A percentile compares a stretch with the other conserved stretches of the same genome.
These are phyloP conservation scores for Ptilorrhoa leucosticta DNA, from an alignment of 2,113 vertebrate species.

Conservation along the genomic window DNA sequence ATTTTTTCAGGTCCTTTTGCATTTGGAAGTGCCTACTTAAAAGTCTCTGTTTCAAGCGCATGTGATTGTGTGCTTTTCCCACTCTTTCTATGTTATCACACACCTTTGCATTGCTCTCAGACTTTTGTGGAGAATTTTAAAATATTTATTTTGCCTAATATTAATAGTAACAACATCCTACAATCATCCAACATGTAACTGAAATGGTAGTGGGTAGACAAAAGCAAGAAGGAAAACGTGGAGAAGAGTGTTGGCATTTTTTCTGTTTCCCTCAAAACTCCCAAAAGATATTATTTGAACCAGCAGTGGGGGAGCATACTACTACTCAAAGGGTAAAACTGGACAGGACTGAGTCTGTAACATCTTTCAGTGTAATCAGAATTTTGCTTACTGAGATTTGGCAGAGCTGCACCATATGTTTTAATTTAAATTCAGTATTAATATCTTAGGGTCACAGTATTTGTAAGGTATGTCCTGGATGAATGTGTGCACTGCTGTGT, in stretches of 20 bases:
- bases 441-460: neutral
- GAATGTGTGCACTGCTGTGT: neutral
- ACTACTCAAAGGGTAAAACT: neutral
- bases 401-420: neutral
- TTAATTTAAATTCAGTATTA: neutral
- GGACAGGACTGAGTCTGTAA: neutral
- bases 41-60: neutral
- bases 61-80: neutral
- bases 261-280: neutral
- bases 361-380: neutral
- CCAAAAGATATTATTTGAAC: neutral
- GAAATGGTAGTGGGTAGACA: neutral
- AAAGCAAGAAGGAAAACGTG: neutral
- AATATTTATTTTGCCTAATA: neutral
- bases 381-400: neutral
- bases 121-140: neutral
- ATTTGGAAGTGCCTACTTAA: neutral
- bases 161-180: neutral
- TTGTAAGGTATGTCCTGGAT: neutral
- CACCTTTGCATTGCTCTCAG: neutral
- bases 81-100: rapidly evolving
- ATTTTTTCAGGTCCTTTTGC: neutral
- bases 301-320: neutral
- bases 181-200: neutral
- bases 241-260: neutral